These are phyloP conservation scores for Chaetodon trifascialis DNA, from an alignment of 2,113 vertebrate genomes.

Conservation along the genomic window DNA sequence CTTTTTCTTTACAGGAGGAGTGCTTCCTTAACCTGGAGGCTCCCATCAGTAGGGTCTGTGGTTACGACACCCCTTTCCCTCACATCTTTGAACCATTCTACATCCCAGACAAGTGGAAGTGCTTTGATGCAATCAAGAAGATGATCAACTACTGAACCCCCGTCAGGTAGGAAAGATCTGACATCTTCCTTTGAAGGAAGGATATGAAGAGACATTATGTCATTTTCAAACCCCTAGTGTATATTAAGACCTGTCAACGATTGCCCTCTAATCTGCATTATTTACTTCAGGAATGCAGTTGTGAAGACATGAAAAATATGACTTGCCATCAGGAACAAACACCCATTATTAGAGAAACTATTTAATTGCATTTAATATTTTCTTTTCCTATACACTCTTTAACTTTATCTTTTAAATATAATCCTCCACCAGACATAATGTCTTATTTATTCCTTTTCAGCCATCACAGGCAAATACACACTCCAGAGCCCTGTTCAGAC, in stretches of 20 bases:
- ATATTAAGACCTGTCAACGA: conserved; percentile 25
- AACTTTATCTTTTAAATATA: not conserved
- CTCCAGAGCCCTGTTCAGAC: not conserved
- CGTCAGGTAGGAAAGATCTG: conserved; percentile 52
- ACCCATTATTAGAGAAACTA: not conserved
- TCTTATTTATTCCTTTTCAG: conserved; percentile 17
- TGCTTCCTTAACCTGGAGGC: conserved; percentile 98
- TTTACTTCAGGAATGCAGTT: conserved; percentile 40
- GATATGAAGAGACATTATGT: not conserved
- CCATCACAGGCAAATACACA: not conserved
- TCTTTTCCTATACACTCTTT: not conserved
- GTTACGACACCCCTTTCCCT: conserved; percentile 98
- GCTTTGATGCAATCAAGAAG: conserved; percentile 93
- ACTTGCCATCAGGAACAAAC: conserved; percentile 16
- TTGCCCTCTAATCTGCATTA: conserved; percentile 21
- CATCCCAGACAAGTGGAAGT: conserved; percentile 99
- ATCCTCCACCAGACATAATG: not conserved
- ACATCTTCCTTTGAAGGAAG: conserved; percentile 14
- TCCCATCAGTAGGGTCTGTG: conserved; percentile 95
- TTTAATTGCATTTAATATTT: not conserved
- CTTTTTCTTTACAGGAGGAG: conserved; percentile 88
- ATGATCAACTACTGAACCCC: conserved; percentile 95
- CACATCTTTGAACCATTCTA: conserved; percentile 99
- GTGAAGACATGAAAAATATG: conserved; percentile 11
- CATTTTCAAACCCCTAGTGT: conserved; percentile 20